Conservation (phyloP, 2,113 vertebrate genomes). For the Chitala chitala region DNA sequence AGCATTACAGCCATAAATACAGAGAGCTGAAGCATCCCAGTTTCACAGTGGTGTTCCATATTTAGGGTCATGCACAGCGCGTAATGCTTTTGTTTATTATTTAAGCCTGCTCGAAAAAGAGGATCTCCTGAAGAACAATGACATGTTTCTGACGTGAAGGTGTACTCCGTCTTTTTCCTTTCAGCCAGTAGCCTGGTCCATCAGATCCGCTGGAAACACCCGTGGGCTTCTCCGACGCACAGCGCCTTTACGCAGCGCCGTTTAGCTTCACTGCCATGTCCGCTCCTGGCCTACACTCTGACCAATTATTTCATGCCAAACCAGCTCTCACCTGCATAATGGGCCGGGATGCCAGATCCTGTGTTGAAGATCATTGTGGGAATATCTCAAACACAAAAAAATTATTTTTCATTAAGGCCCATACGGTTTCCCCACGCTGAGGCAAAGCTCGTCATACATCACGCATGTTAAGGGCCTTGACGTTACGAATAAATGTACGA, state of each 20-base stretch:
- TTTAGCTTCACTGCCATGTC: too few relatives aligned
- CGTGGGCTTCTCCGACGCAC: too few relatives aligned
- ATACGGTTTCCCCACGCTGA: background rate
- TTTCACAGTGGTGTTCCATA: background rate
- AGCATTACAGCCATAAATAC: background rate
- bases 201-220: too few relatives aligned
- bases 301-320: too few relatives aligned
- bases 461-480: background rate
- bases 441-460: slow-evolving; percentile 14
- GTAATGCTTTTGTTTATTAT: background rate
- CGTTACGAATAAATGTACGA: slow-evolving; percentile 14
- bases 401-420: slow-evolving; percentile 27
- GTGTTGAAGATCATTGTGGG: slow-evolving; percentile 32
- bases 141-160: background rate
- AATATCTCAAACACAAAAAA: slow-evolving; percentile 18
- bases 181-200: too few relatives aligned
- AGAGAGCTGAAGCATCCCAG: background rate
- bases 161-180: background rate
- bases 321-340: background rate
- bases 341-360: background rate
- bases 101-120: background rate
- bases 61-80: background rate
- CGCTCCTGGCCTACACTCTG: too few relatives aligned
- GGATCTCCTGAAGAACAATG: background rate
- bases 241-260: too few relatives aligned